Evolutionary conservation across 2,888 invertebrate genomes (phyloP), one percentile per base, ranked within the genome.

Genomic region (Tupiocoris notatus): DNA sequence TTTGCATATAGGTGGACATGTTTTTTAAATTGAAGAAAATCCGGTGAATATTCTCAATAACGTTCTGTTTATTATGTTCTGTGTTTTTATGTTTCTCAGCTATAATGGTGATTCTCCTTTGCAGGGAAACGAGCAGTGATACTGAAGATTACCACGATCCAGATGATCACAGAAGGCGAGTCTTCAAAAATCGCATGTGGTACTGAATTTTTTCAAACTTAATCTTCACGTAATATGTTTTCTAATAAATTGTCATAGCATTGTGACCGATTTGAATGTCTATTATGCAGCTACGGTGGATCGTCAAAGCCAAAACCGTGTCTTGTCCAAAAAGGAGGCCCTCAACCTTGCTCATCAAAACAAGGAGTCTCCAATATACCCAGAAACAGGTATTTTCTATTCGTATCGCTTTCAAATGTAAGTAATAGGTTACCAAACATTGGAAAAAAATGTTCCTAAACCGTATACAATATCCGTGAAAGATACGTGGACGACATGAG

Each of bases 101-200:
- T n/a, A 56, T 56, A 12, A 56, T 12, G 56, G 9, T 56, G 56
- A 21, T 63, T 63, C 22, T 63, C n/a, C 85, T 84, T 81, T 82
- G 84, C 79, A 84, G 86, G 82, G 91, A 92, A 82, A 92, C 92
- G 82, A 94, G 93, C 83, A 94, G 93, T 82, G 94, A 93, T 83
- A 93, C 92, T 21, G 94, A 93, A 84, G 94, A 94, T 83, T 92
- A 92, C 82, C 87, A 89, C 81, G 89, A 90, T 82, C 89, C 90
- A 77, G 93, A 93, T 83, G 90, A 90, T 81, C 86, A 89, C 79
- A 85, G 90, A 79, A 85, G 90, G 79, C 86, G 90, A 80, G 87
- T 90, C 78, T 89, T 88, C 81, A 91, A 91, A 83, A 90, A 91
- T 82, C 88, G 93, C 82, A 85, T 88, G 83, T 89, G 90, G 90